Percentiles rank a stretch among this genome's conserved stretches.
Conservation (phyloP, 1,140 invertebrate genomes). For the Rhopalosiphum padi region DNA sequence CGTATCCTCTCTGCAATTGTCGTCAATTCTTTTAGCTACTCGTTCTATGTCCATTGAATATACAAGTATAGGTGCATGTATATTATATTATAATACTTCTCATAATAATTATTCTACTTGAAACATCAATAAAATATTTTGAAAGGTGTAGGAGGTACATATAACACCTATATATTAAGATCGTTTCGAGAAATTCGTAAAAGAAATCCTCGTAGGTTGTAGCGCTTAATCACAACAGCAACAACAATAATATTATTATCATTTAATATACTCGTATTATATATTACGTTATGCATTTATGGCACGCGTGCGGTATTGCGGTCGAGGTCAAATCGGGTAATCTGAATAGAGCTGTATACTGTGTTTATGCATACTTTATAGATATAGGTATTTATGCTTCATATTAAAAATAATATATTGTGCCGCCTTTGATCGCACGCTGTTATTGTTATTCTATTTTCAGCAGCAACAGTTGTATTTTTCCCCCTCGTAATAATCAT, state of each 20-base stretch:
- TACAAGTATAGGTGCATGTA: too few species aligned
- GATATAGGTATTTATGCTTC: neutral
- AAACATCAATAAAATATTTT: neutral
- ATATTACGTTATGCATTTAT: neutral
- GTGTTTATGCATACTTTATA: too few species aligned
- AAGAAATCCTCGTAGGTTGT: neutral
- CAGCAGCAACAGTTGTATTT: neutral
- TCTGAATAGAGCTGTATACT: neutral
- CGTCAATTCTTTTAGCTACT: too few species aligned
- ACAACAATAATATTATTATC: neutral
- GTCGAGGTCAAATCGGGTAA: neutral
- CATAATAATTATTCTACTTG: neutral
- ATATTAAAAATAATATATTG: neutral
- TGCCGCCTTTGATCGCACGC: neutral
- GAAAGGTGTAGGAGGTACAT: neutral
- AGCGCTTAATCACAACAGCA: neutral
- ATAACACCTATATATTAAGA: too few species aligned
- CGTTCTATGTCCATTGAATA: too few species aligned
- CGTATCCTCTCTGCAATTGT: too few species aligned
- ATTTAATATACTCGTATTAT: too few species aligned
- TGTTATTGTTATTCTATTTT: neutral
- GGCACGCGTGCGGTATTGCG: neutral
- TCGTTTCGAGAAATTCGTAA: neutral
- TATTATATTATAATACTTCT: too few species aligned
- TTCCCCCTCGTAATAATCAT: neutral